These are phyloP conservation scores for Neogobius melanostomus DNA, from an alignment of 2,113 vertebrate species.

Conservation along the genomic window DNA sequence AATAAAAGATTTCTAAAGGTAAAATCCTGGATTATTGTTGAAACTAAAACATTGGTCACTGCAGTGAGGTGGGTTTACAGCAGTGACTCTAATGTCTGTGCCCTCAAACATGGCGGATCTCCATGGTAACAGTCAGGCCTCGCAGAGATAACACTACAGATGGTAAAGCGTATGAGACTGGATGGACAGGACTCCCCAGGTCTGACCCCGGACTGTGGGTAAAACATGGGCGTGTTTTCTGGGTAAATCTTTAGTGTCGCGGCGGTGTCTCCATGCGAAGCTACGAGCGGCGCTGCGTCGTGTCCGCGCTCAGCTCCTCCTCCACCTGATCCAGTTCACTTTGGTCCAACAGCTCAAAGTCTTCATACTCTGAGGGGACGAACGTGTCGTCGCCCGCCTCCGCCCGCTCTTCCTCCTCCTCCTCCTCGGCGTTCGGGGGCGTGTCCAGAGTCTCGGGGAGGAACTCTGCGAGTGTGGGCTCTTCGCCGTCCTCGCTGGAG, in stretches of 20 bases:
- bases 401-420: conserved; percentile 42
- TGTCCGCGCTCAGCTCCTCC: conserved; percentile 77
- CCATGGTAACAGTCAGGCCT: too few species aligned
- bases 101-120: too few species aligned
- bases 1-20: too few species aligned
- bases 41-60: too few species aligned
- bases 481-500: conserved; percentile 77
- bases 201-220: not conserved
- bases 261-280: conserved; percentile 50
- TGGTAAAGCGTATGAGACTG: too few species aligned
- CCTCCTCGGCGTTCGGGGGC: conserved; percentile 47
- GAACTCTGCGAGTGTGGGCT: conserved; percentile 68
- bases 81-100: too few species aligned
- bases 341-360: conserved; percentile 99
- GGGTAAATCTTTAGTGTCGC: conserved; percentile 69
- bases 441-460: conserved; percentile 73
- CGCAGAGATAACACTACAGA: too few species aligned
- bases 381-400: conserved; percentile 57
- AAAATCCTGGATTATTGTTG: too few species aligned
- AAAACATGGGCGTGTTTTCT: not conserved
- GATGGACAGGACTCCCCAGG: too few species aligned
- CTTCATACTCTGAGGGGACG: conserved; percentile 81
- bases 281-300: conserved; percentile 52
- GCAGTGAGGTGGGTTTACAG: too few species aligned
- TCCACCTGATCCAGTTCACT: conserved; percentile 93